Evolutionary conservation across 2,888 invertebrate genomes (phyloP).

Genomic region (Aspidiotus rigidus): DNA sequence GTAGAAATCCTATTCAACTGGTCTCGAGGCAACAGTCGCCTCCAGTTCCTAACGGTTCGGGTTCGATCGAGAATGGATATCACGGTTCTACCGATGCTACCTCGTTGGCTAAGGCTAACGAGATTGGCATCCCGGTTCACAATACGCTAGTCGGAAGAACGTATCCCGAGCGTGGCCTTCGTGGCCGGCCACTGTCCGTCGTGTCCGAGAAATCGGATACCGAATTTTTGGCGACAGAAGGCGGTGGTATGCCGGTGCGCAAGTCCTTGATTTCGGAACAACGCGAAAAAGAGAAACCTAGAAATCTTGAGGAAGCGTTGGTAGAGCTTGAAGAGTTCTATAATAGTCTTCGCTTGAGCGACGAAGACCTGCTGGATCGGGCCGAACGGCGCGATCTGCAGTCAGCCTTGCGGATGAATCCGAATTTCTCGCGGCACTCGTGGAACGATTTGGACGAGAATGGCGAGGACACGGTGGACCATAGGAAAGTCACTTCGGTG

Average conservation of each 20-base stretch:
- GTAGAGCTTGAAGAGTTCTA: conserved; percentile 86
- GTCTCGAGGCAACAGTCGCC: conserved; percentile 36
- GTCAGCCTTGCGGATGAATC: conserved; percentile 42
- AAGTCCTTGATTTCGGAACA: conserved; percentile 8
- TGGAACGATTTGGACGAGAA: conserved; percentile 14
- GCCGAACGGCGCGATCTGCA: conserved; percentile 54
- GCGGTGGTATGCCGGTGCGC: conserved; percentile 21
- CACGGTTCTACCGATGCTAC: background rate
- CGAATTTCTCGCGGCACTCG: conserved; percentile 30
- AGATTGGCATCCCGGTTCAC: conserved; percentile 31
- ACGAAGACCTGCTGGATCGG: conserved; percentile 61
- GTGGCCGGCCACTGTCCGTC: conserved; percentile 40
- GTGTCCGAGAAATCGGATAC: conserved; percentile 40
- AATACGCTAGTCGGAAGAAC: conserved; percentile 37
- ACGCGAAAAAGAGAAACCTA: conserved; percentile 49
- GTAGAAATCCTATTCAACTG: conserved; percentile 62
- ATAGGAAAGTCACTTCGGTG: background rate
- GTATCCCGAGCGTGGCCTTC: conserved; percentile 9
- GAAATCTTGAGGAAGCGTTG: conserved; percentile 77
- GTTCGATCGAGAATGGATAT: background rate
- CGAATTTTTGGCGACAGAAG: conserved; percentile 36
- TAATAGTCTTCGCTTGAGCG: conserved; percentile 73
- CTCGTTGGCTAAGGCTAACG: conserved; percentile 23
- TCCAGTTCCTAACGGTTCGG: conserved; percentile 10
- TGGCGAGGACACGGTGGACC: background rate